These are phyloP conservation scores for Prenolepis imparis DNA, from an alignment of 2,888 invertebrate genomes.

Conservation along the genomic window DNA sequence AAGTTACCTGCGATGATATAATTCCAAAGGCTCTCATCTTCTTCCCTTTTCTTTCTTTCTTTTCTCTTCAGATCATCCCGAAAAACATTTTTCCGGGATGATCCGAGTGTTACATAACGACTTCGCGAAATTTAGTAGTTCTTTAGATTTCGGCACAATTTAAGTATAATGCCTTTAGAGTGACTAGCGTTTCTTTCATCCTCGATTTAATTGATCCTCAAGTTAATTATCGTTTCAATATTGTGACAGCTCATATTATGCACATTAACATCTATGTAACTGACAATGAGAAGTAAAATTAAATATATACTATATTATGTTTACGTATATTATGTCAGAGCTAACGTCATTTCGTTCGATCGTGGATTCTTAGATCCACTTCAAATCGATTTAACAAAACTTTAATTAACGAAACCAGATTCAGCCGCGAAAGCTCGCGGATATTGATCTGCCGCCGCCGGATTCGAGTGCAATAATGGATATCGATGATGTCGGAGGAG, in stretches of 20 bases:
- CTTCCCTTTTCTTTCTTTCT: background rate
- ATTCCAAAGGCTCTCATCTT: slow-evolving; percentile 50
- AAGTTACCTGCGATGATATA: slow-evolving; percentile 70
- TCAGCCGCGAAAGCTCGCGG: slow-evolving; percentile 48
- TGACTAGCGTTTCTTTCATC: background rate
- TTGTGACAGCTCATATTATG: background rate
- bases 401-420: slow-evolving; percentile 4
- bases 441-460: slow-evolving; percentile 50
- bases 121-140: background rate
- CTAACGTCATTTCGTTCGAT: background rate
- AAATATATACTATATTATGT: background rate
- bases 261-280: background rate
- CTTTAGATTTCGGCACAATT: slow-evolving; percentile 3
- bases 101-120: slow-evolving; percentile 32
- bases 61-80: background rate
- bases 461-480: slow-evolving; percentile 70
- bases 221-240: background rate
- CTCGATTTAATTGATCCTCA: background rate
- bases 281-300: background rate
- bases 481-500: slow-evolving; percentile 76
- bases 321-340: background rate
- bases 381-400: background rate
- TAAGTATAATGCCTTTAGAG: background rate
- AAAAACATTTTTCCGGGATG: background rate
- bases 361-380: background rate